A percentile compares a stretch with the other conserved stretches of the same genome.
Conservation (phyloP, 2,797 vertebrate species). For the Hapalemur alaotrensis region DNA sequence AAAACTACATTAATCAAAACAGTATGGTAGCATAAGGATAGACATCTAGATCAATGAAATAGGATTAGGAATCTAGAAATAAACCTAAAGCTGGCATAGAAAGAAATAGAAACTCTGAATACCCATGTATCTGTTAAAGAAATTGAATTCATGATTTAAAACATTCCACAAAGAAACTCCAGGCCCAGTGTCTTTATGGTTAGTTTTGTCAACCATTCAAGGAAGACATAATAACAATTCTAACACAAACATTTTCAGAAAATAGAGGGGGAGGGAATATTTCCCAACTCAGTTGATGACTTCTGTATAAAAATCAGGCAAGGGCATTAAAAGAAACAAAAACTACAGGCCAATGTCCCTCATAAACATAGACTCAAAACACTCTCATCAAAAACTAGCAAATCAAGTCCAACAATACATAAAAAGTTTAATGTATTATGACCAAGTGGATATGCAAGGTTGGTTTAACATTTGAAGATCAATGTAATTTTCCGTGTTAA, state of each 20-base stretch:
- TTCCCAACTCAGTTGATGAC: neutral
- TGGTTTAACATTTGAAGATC: constrained; percentile 4
- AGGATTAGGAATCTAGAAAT: neutral
- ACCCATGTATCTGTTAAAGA: neutral
- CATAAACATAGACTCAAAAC: neutral
- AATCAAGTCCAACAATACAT: neutral
- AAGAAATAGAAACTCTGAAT: neutral
- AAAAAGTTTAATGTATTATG: neutral
- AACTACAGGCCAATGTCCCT: neutral
- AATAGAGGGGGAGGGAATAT: neutral
- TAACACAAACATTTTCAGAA: neutral
- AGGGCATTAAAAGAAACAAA: neutral
- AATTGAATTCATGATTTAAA: neutral
- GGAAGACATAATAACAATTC: neutral
- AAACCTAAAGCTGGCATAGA: neutral
- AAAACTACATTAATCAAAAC: neutral
- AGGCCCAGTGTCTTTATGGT: neutral
- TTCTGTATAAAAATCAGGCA: neutral
- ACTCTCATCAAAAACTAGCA: neutral
- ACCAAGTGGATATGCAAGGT: neutral
- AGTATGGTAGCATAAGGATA: neutral
- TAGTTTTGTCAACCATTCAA: neutral
- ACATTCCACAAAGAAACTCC: neutral
- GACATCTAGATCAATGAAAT: neutral
- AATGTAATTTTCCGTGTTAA: neutral